Conservation (phyloP, 2,888 invertebrate species). For the Aphidius colemani region DNA sequence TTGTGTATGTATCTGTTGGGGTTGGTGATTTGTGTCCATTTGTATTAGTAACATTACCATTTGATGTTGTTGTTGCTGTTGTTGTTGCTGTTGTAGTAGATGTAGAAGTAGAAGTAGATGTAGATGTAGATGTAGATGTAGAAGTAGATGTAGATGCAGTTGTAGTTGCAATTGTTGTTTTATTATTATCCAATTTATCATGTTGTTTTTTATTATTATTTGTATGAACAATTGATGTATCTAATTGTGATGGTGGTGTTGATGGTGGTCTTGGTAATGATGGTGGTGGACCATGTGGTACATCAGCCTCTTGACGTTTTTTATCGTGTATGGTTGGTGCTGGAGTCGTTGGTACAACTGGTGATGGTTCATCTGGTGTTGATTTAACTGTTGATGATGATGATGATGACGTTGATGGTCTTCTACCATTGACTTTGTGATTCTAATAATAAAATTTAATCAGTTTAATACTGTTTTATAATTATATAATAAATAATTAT, state of each 20-base stretch:
- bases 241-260: constrained; percentile 46
- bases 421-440: constrained; percentile 65
- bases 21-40: constrained; percentile 56
- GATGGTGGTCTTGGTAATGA: constrained; percentile 52
- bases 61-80: constrained; percentile 29
- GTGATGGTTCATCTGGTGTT: constrained; percentile 56
- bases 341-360: constrained; percentile 57
- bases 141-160: too few relatives aligned
- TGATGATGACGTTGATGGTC: constrained; percentile 51
- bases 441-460: constrained; percentile 41
- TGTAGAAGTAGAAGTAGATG: too few relatives aligned
- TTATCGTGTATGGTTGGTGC: constrained; percentile 56
- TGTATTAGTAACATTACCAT: constrained; percentile 45
- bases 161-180: too few relatives aligned
- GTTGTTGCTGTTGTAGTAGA: too few relatives aligned
- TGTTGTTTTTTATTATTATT: constrained; percentile 33
- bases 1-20: constrained; percentile 57
- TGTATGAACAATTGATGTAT: constrained; percentile 36
- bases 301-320: constrained; percentile 55
- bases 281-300: constrained; percentile 57
- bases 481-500: background rate
- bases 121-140: too few relatives aligned
- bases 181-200: too few relatives aligned
- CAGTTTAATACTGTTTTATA: constrained; percentile 13
- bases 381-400: constrained; percentile 56